phyloP scores from a whole-genome alignment of 2,888 invertebrate species.

The Zygaena filipendulae region DNA sequence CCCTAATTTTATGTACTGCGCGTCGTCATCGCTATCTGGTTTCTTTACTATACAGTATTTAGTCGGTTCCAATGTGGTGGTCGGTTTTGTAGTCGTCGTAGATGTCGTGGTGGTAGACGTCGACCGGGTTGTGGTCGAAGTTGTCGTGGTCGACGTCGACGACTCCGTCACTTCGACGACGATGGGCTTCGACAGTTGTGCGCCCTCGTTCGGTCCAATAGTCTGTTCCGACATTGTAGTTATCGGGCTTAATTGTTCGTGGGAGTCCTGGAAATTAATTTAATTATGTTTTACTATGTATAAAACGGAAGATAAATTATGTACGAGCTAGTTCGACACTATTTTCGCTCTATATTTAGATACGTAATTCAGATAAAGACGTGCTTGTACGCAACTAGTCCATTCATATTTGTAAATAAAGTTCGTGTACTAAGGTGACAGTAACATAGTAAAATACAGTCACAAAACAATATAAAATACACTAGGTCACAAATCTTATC shows the following conservation, averaged over 20 bases:
- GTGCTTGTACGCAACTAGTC: too few relatives aligned
- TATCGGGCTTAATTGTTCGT: constrained; percentile 43
- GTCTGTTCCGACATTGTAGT: constrained; percentile 60
- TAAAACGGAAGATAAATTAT: neutral
- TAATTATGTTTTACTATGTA: too few relatives aligned
- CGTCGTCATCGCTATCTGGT: constrained; percentile 78
- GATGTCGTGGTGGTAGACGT: constrained; percentile 50
- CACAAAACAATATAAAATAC: too few relatives aligned
- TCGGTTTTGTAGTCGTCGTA: constrained; percentile 54
- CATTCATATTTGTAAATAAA: too few relatives aligned
- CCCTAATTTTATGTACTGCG: constrained; percentile 85
- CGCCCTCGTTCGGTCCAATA: constrained; percentile 43
- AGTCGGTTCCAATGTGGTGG: constrained; percentile 68
- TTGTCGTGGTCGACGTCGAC: constrained; percentile 28
- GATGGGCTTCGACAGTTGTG: constrained; percentile 51
- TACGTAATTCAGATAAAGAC: too few relatives aligned
- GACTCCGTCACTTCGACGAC: constrained; percentile 40
- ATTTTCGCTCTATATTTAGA: too few relatives aligned
- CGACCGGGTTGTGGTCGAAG: constrained; percentile 29
- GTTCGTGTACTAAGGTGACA: too few relatives aligned
- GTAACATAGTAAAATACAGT: too few relatives aligned
- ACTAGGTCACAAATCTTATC: too few relatives aligned
- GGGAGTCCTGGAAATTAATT: constrained; percentile 32
- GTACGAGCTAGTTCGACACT: neutral
- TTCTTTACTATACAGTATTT: constrained; percentile 87